A percentile compares a stretch with the other conserved stretches of the same genome.
These are phyloP conservation scores for Drosophila repletoides DNA, from an alignment of 1,140 invertebrate species.

Conservation along the genomic window DNA sequence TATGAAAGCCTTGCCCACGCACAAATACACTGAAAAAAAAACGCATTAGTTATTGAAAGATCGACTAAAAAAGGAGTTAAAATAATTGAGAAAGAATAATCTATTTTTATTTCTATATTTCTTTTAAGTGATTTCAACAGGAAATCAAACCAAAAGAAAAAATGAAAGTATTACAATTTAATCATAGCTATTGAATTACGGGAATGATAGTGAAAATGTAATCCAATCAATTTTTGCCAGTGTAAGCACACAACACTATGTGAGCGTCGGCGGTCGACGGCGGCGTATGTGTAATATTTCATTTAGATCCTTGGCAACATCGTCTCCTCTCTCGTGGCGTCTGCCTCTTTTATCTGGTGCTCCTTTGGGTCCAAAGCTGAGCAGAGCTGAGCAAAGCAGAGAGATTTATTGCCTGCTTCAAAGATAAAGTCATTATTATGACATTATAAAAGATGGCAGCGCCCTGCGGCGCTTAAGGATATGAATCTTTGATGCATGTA, in stretches of 20 bases:
- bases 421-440: slow-evolving; percentile 78
- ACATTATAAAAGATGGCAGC: slow-evolving; percentile 64
- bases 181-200: no score
- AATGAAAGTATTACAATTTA: no score
- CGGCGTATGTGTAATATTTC: slow-evolving; percentile 71
- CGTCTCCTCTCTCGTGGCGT: background rate
- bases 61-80: no score
- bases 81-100: no score
- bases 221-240: no score
- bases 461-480: slow-evolving; percentile 69
- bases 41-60: no score
- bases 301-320: slow-evolving; percentile 57
- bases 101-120: no score
- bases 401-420: slow-evolving; percentile 77
- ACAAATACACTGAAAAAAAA: background rate
- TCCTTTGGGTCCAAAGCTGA: slow-evolving; percentile 59
- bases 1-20: slow-evolving; percentile 45
- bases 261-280: no score
- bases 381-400: no score
- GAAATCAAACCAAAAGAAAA: no score
- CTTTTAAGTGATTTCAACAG: no score
- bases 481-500: slow-evolving; percentile 80
- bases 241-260: slow-evolving; percentile 10
- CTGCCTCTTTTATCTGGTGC: slow-evolving; percentile 42
- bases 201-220: no score